phyloP scores from a whole-genome alignment of 2,797 vertebrate genomes.

The Xiphorhynchus erythropygius region DNA sequence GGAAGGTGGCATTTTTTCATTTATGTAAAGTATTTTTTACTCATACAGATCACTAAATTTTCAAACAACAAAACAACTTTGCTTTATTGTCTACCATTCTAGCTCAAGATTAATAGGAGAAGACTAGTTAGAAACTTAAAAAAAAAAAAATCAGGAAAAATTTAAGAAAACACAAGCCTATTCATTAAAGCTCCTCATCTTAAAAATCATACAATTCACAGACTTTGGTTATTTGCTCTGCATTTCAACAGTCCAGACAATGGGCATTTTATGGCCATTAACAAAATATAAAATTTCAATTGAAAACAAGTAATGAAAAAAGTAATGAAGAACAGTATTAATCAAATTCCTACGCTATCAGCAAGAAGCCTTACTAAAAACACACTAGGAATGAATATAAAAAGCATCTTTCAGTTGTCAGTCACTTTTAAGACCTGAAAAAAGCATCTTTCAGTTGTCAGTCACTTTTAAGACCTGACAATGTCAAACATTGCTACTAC shows the following conservation, averaged over 20 bases:
- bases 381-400: fast-evolving
- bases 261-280: not conserved
- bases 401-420: not conserved
- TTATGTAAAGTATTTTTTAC: not conserved
- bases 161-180: not conserved
- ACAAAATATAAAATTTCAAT: not conserved
- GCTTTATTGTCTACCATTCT: not conserved
- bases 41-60: not conserved
- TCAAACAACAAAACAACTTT: not conserved
- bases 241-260: not conserved
- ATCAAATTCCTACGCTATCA: not conserved
- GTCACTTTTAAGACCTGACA: not conserved
- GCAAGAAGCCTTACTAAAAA: not conserved
- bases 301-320: not conserved
- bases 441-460: not conserved
- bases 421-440: fast-evolving
- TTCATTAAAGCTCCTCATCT: not conserved
- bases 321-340: not conserved
- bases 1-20: not conserved
- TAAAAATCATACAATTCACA: not conserved
- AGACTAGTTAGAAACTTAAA: not conserved
- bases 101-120: not conserved
- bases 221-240: not conserved
- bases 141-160: not conserved
- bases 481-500: not conserved